Evolutionary conservation across 2,113 vertebrate genomes (phyloP).

Genomic region (Cavia porcellus): DNA sequence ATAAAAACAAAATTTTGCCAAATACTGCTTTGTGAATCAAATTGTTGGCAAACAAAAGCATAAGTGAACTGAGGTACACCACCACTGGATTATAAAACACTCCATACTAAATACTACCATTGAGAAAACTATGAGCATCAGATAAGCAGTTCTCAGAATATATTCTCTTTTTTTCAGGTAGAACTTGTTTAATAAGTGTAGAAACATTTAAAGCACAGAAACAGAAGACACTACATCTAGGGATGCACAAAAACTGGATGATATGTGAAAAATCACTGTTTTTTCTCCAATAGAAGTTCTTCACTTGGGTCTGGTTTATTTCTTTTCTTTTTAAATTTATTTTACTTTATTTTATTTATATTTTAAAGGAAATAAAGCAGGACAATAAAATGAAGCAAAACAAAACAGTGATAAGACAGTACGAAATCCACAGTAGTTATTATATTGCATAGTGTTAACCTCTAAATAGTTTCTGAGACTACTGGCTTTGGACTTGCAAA

Average conservation of each 20-base stretch:
- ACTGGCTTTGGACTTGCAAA: too few relatives aligned
- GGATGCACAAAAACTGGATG: not conserved
- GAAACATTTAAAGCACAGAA: constrained; percentile 19
- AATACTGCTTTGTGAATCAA: not conserved
- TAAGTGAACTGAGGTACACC: not conserved
- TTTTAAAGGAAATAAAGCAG: too few relatives aligned
- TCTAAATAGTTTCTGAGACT: too few relatives aligned
- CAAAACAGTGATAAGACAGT: too few relatives aligned
- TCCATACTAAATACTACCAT: not conserved
- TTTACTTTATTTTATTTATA: too few relatives aligned
- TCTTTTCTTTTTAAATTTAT: too few relatives aligned
- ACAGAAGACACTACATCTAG: not conserved
- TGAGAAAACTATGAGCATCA: not conserved
- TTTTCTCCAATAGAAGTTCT: not conserved
- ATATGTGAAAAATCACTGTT: not conserved
- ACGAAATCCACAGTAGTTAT: too few relatives aligned
- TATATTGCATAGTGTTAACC: too few relatives aligned
- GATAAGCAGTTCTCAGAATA: constrained; percentile 11
- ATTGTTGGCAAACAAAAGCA: not conserved
- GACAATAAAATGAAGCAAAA: too few relatives aligned
- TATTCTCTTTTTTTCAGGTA: not conserved
- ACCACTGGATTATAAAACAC: not conserved
- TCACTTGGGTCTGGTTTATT: not conserved
- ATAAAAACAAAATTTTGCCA: not conserved
- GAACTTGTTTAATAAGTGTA: not conserved